Conservation (phyloP, 2,888 invertebrate genomes). For the Drosophila stalkeri region DNA sequence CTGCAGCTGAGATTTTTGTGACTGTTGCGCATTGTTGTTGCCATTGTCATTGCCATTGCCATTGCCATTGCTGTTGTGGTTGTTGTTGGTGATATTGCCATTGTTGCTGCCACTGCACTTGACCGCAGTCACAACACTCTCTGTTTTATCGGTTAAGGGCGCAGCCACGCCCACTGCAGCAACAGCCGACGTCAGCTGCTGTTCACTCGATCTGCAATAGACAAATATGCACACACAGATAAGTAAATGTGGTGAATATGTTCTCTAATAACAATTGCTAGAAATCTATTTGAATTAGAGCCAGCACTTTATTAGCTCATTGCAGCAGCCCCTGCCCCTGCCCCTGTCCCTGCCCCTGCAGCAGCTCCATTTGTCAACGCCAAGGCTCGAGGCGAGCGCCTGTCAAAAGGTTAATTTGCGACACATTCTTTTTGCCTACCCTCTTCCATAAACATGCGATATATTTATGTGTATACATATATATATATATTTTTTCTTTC, state of each 20-base stretch:
- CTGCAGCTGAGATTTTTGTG: constrained; percentile 68
- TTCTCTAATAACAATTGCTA: background rate
- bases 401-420: constrained; percentile 82
- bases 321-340: background rate
- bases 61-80: constrained; percentile 48
- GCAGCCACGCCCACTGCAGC: constrained; percentile 40
- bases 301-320: constrained; percentile 4
- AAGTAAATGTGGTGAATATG: background rate
- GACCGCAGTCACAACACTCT: constrained; percentile 29
- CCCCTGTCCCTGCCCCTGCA: background rate
- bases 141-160: constrained; percentile 44
- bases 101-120: constrained; percentile 30
- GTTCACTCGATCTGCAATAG: constrained; percentile 71
- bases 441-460: background rate
- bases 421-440: constrained; percentile 64
- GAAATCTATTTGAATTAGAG: background rate
- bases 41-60: constrained; percentile 58
- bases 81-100: constrained; percentile 40
- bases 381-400: constrained; percentile 46
- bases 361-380: constrained; percentile 7
- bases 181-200: constrained; percentile 52
- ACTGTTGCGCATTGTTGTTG: constrained; percentile 57
- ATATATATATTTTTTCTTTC: background rate
- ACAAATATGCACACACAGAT: background rate
- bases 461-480: background rate